These are phyloP conservation scores for fruit fly (Drosophila melanogaster) DNA, from an alignment of 1,140 invertebrate genomes.

Conservation along the genomic window Release_6_plus_ISO1_MT NT_033777.3:29508001-29508500, in stretches of 20 bases:
- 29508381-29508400: conserved; percentile 79
- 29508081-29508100: background rate
- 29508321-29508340: background rate
- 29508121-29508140: background rate
- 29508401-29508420: conserved; percentile 63
- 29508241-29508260: background rate
- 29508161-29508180: too few species aligned
- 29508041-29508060: conserved; percentile 29
- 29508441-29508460: conserved; percentile 74
- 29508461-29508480: conserved; percentile 81
- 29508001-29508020: conserved; percentile 37
- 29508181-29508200: too few species aligned
- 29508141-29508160: background rate
- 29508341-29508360: conserved; percentile 41
- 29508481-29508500: conserved; percentile 83
- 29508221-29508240: background rate
- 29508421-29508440: conserved; percentile 51
- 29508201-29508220: too few species aligned
- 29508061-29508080: background rate
- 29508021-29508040: conserved; percentile 44
- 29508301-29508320: conserved; percentile 7
- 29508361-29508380: conserved; percentile 61
- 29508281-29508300: background rate
- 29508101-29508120: too few species aligned
- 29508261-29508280: conserved; percentile 1